Evolutionary conservation across 2,113 vertebrate genomes (phyloP).

Genomic region (Mirounga angustirostris): DNA sequence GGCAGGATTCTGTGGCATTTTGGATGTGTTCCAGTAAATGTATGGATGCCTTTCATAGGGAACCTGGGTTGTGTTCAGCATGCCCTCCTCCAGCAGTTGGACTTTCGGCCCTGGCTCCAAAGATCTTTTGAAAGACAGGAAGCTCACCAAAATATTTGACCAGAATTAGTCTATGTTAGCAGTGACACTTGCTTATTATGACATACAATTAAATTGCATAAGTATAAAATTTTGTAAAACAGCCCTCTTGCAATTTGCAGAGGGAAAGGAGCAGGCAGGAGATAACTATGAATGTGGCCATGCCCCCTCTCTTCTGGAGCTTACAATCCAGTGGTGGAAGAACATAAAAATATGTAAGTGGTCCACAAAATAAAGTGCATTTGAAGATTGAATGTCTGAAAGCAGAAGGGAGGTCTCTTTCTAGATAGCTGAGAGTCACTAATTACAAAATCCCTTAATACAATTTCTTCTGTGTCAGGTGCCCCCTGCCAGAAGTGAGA

Average conservation of each 20-base stretch:
- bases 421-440: neutral
- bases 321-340: neutral
- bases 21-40: neutral
- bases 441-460: neutral
- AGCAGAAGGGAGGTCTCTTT: neutral
- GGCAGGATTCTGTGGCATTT: neutral
- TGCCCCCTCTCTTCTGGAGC: neutral
- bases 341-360: neutral
- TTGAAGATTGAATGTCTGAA: neutral
- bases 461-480: neutral
- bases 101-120: slow-evolving; percentile 16
- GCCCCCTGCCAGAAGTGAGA: neutral
- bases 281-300: neutral
- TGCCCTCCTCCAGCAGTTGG: neutral
- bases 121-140: slow-evolving; percentile 27
- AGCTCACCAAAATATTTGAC: slow-evolving; percentile 21
- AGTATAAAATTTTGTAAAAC: neutral
- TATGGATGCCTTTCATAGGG: neutral
- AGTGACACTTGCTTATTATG: neutral
- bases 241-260: neutral
- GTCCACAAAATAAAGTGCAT: neutral
- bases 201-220: neutral
- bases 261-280: neutral
- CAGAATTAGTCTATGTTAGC: neutral
- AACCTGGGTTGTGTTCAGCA: neutral